These are phyloP conservation scores for Drosophila lacicola DNA, from an alignment of 2,888 invertebrate genomes.

Conservation along the genomic window DNA sequence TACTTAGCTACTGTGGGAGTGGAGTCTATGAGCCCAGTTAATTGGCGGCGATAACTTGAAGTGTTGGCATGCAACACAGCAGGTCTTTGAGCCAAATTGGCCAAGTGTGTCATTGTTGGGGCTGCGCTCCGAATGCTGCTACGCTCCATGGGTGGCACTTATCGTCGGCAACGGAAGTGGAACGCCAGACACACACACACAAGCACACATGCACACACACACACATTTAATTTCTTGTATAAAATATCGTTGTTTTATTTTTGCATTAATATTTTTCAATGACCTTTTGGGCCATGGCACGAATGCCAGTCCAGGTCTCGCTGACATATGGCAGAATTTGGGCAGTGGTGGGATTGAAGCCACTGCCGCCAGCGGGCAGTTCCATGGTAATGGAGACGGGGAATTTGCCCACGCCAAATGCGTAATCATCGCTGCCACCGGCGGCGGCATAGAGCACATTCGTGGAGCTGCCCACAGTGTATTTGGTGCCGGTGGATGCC, in stretches of 20 bases:
- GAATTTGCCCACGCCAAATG: constrained; percentile 86
- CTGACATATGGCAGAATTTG: constrained; percentile 87
- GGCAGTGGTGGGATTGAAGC: constrained; percentile 87
- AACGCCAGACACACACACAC: constrained; percentile 5
- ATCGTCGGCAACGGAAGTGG: constrained; percentile 18
- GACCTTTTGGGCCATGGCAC: constrained; percentile 83
- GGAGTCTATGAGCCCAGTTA: constrained; percentile 7
- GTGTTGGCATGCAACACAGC: constrained; percentile 26
- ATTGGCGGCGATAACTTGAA: constrained; percentile 26
- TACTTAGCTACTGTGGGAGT: constrained; percentile 12
- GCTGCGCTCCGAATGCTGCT: constrained; percentile 5
- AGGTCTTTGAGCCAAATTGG: constrained; percentile 19
- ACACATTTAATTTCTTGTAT: constrained; percentile 9
- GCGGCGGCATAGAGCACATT: constrained; percentile 86
- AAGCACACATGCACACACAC: neutral
- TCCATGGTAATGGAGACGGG: constrained; percentile 88
- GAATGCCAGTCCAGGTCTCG: constrained; percentile 87
- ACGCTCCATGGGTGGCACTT: constrained; percentile 30
- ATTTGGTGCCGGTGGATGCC: constrained; percentile 81
- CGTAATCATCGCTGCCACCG: constrained; percentile 89
- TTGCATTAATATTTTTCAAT: constrained; percentile 56
- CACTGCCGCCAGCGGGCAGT: constrained; percentile 87
- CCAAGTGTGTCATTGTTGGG: constrained; percentile 32
- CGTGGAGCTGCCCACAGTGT: constrained; percentile 84
- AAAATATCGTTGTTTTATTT: constrained; percentile 59